Evolutionary conservation across 2,797 vertebrate genomes (phyloP), one percentile per base, ranked within the genome.

Genomic region (Danio jaintianensis): DNA sequence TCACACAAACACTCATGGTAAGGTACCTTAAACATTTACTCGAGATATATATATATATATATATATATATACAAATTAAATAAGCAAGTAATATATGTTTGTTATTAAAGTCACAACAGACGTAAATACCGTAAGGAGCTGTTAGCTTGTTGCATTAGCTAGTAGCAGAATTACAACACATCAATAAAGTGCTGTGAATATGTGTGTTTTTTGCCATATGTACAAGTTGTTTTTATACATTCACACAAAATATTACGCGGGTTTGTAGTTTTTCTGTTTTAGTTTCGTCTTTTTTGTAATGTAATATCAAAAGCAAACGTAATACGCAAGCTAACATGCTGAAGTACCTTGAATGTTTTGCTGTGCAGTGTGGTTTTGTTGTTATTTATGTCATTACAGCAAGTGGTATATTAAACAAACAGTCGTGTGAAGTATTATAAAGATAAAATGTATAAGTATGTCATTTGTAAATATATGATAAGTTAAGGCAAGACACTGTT

Each of bases 1-100:
- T 56, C 83, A 29, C 5, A 6, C 9, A 53, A 63, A 42, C 62
- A n/a, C 56, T 15, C 5, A 47, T 64, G 82, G 82, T 86, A 70
- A 73, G 62, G 52, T 47, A 5, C 6, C 10, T 81, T 66, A 55
- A 42, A 20, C 42, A 16, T 62, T 55, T 68, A 10, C 11, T 1
- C 59, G 9, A 22, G 11, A 7, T 10, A 40, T 9, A 36, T 42
- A 38, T n/a, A n/a, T n/a, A n/a, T 11, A 7, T 10, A 40, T 9
- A 36, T 42, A 38, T n/a, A n/a, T n/a, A n/a, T n/a, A n/a, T n/a
- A 29, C 29, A 29, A 62, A 22, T 8, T 74, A 8, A 4, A 7
- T 10, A 15, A 47, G 64, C n/a, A 52, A n/a, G 16, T 6, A 0
- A 50, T 13, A 55, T 1, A 4, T 55, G 45, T 29, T n/a, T 0